Base-by-base conservation (phyloP, 2,113 vertebrate genomes). In the Oceanites oceanicus region DNA sequence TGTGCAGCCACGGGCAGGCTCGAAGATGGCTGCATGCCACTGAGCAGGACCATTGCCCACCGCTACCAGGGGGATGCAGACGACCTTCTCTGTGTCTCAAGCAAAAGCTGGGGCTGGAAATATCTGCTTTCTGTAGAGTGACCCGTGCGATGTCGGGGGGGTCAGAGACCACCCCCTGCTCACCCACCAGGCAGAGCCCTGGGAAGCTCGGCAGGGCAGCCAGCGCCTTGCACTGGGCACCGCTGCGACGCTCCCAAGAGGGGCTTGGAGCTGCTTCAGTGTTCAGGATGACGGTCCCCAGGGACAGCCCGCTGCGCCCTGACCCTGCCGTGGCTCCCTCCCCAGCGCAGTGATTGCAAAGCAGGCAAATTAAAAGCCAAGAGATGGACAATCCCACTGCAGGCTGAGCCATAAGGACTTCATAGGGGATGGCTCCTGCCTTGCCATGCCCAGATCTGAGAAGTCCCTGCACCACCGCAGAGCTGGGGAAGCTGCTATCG, bases 141-240 rank as follows among this genome's bases (percentile, higher is more conserved):
- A 45, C 11, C 25, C 1, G 0, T 0, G 0, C 2, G 2, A 26
- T 29, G 8, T 3, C 1, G 1, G 1, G 4, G 45, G 42, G 18
- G 47, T 86, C 4, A 4, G 49, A 80, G 36, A 66, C 20, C 63
- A 59, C 13, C 17, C 44, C 15, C 27, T 59, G 32, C 27, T 45
- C 27, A 36, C 44, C 23, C 15, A 1, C 27, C 0, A 12, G 8
- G 38, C 68, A 86, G 56, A 36, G 71, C 13, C 32, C 61, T 3
- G 3, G 49, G 34, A 36, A 55, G 30, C 10, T 32, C 2, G 0
- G 34, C 32, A 71, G 38, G 52, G 40, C 70, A 81, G 50, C n/a
- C 52, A 17, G 21, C 32, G 25, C 49, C 56, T 15, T 23, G 13
- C 29, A 50, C 30, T 2, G 5, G 53, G 32, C 25, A 47, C 47